phyloP scores from a whole-genome alignment of 2,888 invertebrate genomes.

The Zelleria hepariella region DNA sequence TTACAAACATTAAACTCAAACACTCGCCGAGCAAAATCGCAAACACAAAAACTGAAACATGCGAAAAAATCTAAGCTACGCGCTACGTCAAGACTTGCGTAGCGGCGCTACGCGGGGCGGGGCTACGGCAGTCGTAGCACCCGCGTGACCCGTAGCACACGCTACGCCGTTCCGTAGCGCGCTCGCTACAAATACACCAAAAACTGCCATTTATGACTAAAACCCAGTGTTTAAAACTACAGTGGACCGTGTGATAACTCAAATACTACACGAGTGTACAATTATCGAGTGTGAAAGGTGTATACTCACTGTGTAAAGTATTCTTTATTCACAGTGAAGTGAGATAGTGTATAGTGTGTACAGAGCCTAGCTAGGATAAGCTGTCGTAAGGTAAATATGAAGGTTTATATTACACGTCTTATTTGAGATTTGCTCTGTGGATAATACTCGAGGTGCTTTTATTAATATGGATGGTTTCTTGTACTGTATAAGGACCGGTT shows the following conservation, averaged over 20 bases:
- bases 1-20: neutral
- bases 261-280: neutral
- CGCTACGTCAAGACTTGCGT: conserved; percentile 14
- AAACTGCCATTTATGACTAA: neutral
- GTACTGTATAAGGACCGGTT: neutral
- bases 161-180: conserved; percentile 34
- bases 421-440: neutral
- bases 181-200: neutral
- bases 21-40: neutral
- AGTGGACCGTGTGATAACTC: neutral
- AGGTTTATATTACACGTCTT: neutral
- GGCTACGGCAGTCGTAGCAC: conserved; percentile 58
- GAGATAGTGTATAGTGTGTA: conserved; percentile 1
- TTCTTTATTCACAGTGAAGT: neutral
- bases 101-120: conserved; percentile 35
- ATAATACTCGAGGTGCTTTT: neutral
- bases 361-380: neutral
- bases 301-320: neutral
- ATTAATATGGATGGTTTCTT: neutral
- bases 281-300: neutral
- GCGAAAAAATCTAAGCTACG: neutral
- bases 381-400: conserved; percentile 3
- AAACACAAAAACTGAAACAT: neutral
- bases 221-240: neutral
- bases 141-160: conserved; percentile 54